A percentile compares a stretch with the other conserved stretches of the same genome.
Conservation (phyloP, 2,797 vertebrate genomes). For the Gephyroberyx darwinii region DNA sequence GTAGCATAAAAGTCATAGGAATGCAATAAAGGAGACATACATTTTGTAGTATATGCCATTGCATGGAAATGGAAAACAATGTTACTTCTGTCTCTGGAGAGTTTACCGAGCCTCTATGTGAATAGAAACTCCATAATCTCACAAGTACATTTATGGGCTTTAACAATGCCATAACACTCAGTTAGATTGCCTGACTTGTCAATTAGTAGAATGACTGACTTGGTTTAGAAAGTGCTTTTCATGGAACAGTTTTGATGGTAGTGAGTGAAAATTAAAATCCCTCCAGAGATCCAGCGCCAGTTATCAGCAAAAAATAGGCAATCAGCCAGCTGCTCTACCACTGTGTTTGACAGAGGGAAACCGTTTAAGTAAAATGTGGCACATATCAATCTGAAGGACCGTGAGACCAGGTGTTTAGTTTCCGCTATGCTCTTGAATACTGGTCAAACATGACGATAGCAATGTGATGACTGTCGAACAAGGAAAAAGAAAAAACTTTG, state of each 20-base stretch:
- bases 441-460: too few relatives aligned
- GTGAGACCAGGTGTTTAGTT: constrained; percentile 18
- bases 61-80: constrained; percentile 49
- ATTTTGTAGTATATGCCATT: constrained; percentile 29
- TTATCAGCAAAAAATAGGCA: constrained; percentile 34
- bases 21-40: constrained; percentile 40
- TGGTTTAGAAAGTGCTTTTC: constrained; percentile 43
- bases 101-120: constrained; percentile 12
- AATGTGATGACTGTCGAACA: background rate
- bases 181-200: constrained; percentile 44
- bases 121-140: constrained; percentile 56
- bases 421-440: background rate
- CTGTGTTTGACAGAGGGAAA: constrained; percentile 26
- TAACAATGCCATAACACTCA: constrained; percentile 61
- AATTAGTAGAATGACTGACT: constrained; percentile 49
- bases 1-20: constrained; percentile 41
- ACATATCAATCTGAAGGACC: constrained; percentile 28
- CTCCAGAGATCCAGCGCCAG: constrained; percentile 41
- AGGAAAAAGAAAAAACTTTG: background rate
- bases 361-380: constrained; percentile 33
- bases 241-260: constrained; percentile 49
- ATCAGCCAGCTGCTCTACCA: constrained; percentile 47
- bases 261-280: constrained; percentile 46
- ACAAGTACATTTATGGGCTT: constrained; percentile 59
- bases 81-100: constrained; percentile 32